Base-by-base conservation (phyloP, 2,888 invertebrate species). In the Lutraria lutraria region DNA sequence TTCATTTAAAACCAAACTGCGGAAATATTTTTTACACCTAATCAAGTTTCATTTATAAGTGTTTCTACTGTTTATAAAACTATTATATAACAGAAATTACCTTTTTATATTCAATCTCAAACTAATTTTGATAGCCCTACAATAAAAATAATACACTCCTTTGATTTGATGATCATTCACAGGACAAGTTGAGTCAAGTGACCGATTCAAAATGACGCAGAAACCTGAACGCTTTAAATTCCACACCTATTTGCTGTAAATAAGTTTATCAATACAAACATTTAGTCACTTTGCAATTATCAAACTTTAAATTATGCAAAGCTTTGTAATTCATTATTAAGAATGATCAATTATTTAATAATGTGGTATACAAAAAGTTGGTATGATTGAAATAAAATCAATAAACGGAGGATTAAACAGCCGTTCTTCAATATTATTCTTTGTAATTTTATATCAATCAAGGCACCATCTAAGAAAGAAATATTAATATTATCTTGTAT, bases 141-240 rank as follows among this genome's bases (percentile, higher is more conserved):
- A 76, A 76, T 31, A 19, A 31, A 31, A 76, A 76, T 34, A 19
- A 31, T 76, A 31, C 76, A 76, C 76, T 76, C 76, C 76, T 31
- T 76, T 34, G 76, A 19, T 34, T 19, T 19, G 76, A 68, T 68
- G 8, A 43, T 56, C 21, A 56, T 19, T 34, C 25, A 76, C 76
- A 76, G 21, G 56, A 76, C 76, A 34, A 76, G 34, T 76, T 34
- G 29, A 34, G 13, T 76, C 76, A 76, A 76, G 34, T 31, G 76
- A 76, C 76, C 76, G 4, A 76, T 34, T 76, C 76, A 76, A 76
- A 76, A 76, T 76, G 76, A 76, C 76, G 76, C 21, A 76, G 76
- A 76, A 76, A 76, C 31, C 19, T 76, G 34, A 76, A 76, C 31
- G 76, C 25, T 34, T 76, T 12, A 34, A 76, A 76, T 76, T 76